Base-by-base conservation (phyloP, 2,888 invertebrate species). In the Melinaea menophilus region DNA sequence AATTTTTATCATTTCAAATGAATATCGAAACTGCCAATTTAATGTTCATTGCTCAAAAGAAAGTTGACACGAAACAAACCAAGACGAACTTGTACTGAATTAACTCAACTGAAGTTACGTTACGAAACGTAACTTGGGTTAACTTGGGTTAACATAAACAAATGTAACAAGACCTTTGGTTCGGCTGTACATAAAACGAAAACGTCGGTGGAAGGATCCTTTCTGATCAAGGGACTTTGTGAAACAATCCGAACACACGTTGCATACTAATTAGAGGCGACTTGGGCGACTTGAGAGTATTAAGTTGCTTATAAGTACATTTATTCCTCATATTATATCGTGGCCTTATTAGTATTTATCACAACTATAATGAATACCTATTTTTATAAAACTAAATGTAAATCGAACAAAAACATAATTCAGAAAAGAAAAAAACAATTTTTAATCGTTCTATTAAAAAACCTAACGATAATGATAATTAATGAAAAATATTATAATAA, bases 31-130 rank as follows among this genome's bases (percentile, higher is more conserved):
- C 22, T 48, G 48, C 4, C 5, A 48, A 48, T 2, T 22, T 22
- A 48, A n/a, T 5, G 4, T 48, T 48, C n/a, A n/a, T 48, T 46
- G 45, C 22, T 22, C 22, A 59, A 61, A 58, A 51, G 58, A 59
- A 66, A 67, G 61, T 65, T 59, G 59, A 41, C 47, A 55, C 47
- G 48, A 58, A 41, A 54, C 55, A 61, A 63, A 67, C 67, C 62
- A 68, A 65, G 63, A 51, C 65, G 61, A 61, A 65, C 64, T 65
- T 67, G 62, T 68, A 66, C 67, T 63, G 62, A 70, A 69, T 70
- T 69, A 69, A 63, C 66, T 62, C 61, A 62, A 60, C 62, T 63
- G 56, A 61, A 22, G 22, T 22, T 22, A 22, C 22, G 22, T 22
- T 22, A 22, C 22, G 22, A 55, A 34, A 61, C 60, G 60, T 63